Conservation (phyloP, 2,113 vertebrate species). For the Plecotus auritus region DNA sequence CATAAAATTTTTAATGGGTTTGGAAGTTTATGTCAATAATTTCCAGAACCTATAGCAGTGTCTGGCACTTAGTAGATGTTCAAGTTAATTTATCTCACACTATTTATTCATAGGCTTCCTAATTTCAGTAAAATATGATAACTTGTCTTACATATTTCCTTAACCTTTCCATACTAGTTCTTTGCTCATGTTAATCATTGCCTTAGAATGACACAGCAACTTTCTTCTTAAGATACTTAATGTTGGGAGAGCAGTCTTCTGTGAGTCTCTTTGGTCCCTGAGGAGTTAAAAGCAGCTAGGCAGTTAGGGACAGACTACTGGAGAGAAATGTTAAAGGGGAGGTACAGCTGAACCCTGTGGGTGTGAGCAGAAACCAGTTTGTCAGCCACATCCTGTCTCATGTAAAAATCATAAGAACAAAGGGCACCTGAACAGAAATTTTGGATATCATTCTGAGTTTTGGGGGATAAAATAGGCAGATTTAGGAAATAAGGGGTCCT, state of each 20-base stretch:
- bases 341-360: too few species aligned
- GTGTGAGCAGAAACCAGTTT: too few species aligned
- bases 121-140: background rate
- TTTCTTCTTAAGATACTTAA: background rate
- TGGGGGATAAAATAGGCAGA: too few species aligned
- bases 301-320: too few species aligned
- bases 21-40: background rate
- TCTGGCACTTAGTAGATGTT: background rate
- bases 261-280: background rate
- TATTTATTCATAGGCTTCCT: background rate
- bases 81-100: background rate
- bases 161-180: background rate
- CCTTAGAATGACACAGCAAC: background rate
- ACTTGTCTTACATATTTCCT: background rate
- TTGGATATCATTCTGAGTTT: too few species aligned
- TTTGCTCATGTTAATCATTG: background rate
- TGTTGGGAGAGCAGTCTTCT: background rate
- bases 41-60: background rate
- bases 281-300: too few species aligned
- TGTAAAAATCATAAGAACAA: too few species aligned
- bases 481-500: too few species aligned
- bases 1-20: background rate
- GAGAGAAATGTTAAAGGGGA: too few species aligned
- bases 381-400: too few species aligned
- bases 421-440: too few species aligned